A percentile compares a stretch with the other conserved stretches of the same genome.
These are phyloP conservation scores for Chironex yamaguchii DNA, from an alignment of 30 jellyfish, hydroid and myxozoan genomes.

Conservation along the genomic window DNA sequence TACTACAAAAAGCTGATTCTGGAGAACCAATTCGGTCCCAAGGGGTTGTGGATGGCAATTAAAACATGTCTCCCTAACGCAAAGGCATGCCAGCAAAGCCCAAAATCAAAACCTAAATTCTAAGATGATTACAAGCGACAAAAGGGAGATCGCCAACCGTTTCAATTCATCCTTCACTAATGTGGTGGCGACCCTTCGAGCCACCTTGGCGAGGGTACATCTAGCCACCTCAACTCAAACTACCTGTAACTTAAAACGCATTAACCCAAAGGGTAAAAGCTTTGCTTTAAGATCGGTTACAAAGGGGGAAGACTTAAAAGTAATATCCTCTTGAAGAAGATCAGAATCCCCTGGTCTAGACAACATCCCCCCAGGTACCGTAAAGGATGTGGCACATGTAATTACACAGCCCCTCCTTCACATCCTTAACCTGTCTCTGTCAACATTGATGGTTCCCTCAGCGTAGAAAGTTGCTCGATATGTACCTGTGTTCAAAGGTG, in stretches of 20 bases:
- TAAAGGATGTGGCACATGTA: slow-evolving; percentile 61
- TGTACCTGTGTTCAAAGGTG: slow-evolving; percentile 57
- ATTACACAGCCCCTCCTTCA: slow-evolving; percentile 64
- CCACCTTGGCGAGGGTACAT: slow-evolving; percentile 55
- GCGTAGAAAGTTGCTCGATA: slow-evolving; percentile 56
- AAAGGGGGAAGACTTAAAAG: slow-evolving; percentile 69
- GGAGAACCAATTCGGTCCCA: neutral
- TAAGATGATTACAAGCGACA: slow-evolving; percentile 65
- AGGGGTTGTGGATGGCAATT: slow-evolving; percentile 68
- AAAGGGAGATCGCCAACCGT: slow-evolving; percentile 37
- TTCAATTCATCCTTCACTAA: neutral
- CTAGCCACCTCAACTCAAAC: slow-evolving; percentile 50
- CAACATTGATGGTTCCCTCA: slow-evolving; percentile 43
- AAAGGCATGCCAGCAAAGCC: slow-evolving; percentile 50
- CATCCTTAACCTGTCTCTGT: slow-evolving; percentile 44
- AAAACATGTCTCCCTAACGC: slow-evolving; percentile 69
- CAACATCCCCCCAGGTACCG: slow-evolving; percentile 70
- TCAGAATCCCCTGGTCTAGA: slow-evolving; percentile 76
- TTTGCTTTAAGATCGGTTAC: slow-evolving; percentile 38
- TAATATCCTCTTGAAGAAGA: slow-evolving; percentile 30
- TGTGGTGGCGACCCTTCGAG: neutral
- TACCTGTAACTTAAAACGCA: slow-evolving; percentile 26
- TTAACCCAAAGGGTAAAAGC: slow-evolving; percentile 50
- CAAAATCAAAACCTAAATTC: slow-evolving; percentile 53
- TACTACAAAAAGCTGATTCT: neutral